Percentiles rank a stretch among this genome's conserved stretches.
These are phyloP conservation scores for Colius striatus DNA, from an alignment of 2,113 vertebrate genomes.

Conservation along the genomic window DNA sequence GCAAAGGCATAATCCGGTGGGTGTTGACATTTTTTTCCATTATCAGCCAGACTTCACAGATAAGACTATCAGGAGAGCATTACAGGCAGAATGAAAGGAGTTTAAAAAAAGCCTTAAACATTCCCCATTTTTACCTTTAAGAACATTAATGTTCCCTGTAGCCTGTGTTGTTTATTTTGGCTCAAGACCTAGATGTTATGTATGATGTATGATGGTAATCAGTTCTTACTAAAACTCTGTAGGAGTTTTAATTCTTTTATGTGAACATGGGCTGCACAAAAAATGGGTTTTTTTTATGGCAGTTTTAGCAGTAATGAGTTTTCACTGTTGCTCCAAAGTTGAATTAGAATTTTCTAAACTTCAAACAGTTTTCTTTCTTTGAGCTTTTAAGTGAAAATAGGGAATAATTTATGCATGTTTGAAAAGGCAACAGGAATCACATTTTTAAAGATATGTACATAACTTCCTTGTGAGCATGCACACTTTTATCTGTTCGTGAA, in stretches of 20 bases:
- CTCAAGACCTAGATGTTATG: not conserved
- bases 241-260: conserved; percentile 18
- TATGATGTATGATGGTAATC: not conserved
- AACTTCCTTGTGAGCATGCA: not conserved
- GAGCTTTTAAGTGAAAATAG: not conserved
- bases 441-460: not conserved
- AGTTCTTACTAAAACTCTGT: conserved; percentile 6
- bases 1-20: not conserved
- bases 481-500: not conserved
- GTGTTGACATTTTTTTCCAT: conserved; percentile 26
- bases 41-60: not conserved
- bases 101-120: not conserved
- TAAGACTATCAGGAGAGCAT: conserved; percentile 10
- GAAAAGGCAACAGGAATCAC: not conserved
- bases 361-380: not conserved
- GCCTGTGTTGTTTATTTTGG: conserved; percentile 24
- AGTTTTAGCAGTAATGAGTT: not conserved
- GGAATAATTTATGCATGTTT: not conserved
- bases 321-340: not conserved
- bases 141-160: not conserved
- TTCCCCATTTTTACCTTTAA: not conserved
- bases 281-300: not conserved
- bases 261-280: not conserved
- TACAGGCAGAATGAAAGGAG: not conserved
- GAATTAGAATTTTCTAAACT: not conserved